These are phyloP conservation scores for Notechis scutatus DNA, from an alignment of 2,113 vertebrate genomes.

Conservation along the genomic window DNA sequence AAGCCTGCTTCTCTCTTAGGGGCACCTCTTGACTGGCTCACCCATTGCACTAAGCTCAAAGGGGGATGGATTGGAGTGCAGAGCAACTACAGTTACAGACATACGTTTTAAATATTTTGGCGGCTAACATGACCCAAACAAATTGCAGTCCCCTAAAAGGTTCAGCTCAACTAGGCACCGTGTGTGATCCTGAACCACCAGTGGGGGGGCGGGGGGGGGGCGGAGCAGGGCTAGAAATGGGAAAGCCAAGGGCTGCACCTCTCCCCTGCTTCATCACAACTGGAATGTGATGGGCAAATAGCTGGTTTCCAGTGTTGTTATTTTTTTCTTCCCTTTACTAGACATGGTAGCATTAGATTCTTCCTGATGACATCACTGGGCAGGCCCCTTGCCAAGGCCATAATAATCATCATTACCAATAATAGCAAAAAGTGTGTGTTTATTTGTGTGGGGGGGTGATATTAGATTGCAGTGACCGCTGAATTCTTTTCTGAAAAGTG, in stretches of 20 bases:
- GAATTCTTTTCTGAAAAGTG: not conserved
- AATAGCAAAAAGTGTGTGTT: not conserved
- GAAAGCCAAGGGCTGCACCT: not conserved
- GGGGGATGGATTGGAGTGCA: not conserved
- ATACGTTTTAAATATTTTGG: not conserved
- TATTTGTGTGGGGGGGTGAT: not conserved
- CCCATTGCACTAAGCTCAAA: not conserved
- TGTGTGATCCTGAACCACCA: not conserved
- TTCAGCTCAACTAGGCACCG: not conserved
- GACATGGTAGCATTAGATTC: not conserved
- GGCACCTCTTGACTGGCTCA: not conserved
- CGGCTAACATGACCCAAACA: not conserved
- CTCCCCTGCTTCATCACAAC: not conserved
- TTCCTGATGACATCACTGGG: not conserved
- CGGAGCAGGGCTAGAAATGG: not conserved
- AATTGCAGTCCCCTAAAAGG: not conserved
- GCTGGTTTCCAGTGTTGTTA: not conserved
- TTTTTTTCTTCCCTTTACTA: not conserved
- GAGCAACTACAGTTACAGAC: not conserved
- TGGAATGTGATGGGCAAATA: not conserved
- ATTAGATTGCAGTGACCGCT: not conserved
- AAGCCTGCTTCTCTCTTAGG: not conserved
- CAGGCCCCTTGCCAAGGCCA: not conserved
- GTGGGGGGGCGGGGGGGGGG: not conserved
- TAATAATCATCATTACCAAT: not conserved